Evolutionary conservation across 2,797 vertebrate genomes (phyloP), one percentile per base, ranked within the genome.

Genomic region (Echeneis naucrates): DNA sequence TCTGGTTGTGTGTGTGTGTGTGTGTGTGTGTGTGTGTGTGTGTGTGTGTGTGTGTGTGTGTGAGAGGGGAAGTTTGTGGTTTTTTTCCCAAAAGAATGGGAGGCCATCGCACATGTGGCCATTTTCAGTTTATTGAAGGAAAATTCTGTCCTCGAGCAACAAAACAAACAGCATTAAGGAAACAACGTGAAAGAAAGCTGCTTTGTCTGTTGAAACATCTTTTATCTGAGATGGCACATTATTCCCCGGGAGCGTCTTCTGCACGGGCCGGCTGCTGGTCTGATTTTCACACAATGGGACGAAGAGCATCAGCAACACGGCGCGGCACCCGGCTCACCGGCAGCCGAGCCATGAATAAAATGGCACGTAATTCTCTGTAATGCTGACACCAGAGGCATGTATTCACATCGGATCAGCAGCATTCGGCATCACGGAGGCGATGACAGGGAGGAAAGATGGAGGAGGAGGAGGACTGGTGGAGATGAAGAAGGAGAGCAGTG

Each of bases 331-430:
- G 32, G 37, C 57, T 51, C 57, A 9, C 24, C 24, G 66, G 65
- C 57, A 5, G 35, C 51, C 66, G 62, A 23, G 50, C 40, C 3
- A 17, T 27, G 75, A 73, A 68, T 35, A 33, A 66, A 81, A 77
- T 55, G 26, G 42, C 52, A 48, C 16, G 37, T 80, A 75, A 76
- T 68, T 72, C 72, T 73, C 37, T 52, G 17, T 75, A 71, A 88
- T 51, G 52, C 68, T 74, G 65, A 69, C 74, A 72, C 81, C 62
- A 48, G 73, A 67, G 81, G 83, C 77, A 55, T 24, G 47, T 26
- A 48, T 63, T 80, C 83, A 77, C 66, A 62, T 68, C 33, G 16
- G 66, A 76, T 83, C 74, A 76, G 47, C 48, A 12, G 68, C 59
- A 51, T 24, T 48, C 48, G 21, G 62, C 48, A 47, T 60, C 50